Base-by-base conservation (phyloP, 2,797 vertebrate genomes). In the Lophius americanus region DNA sequence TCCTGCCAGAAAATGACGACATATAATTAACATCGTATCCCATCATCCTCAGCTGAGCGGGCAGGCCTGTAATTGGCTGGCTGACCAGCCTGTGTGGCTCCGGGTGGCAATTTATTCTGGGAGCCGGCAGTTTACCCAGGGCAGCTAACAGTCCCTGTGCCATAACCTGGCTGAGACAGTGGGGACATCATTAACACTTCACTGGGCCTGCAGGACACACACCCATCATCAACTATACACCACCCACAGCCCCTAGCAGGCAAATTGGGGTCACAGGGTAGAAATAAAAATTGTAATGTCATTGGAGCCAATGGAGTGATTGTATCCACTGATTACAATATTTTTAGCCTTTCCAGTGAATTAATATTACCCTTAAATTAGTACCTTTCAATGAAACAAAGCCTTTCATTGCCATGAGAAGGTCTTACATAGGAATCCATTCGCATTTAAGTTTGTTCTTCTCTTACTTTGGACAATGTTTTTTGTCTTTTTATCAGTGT, bases 61-160 rank as follows among this genome's bases (percentile, higher is more conserved):
- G 87, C 88, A 88, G 85, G 85, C 88, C 82, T 86, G 89, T 93
- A 92, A 92, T 92, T 92, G 91, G 85, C 84, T 87, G 82, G 89
- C 88, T 92, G 91, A 93, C 91, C 92, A 91, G 88, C 86, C 78
- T 88, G 78, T 85, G 84, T 92, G 88, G 90, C 92, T 91, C 64
- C 84, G 85, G 90, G 92, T 91, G 88, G 88, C 88, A 91, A 92
- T 93, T 93, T 92, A 92, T 92, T 92, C 89, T 88, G 81, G 87
- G 87, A 87, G 85, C 88, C 75, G 68, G 79, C 83, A 87, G 89
- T 88, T 90, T 89, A 91, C 90, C 91, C 89, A 68, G 86, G 89
- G 91, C 87, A 62, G 82, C 87, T 91, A 86, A 88, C 89, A 85
- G 89, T 82, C 89, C 89, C 85, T 85, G 87, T 91, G 89, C 90